phyloP scores from a whole-genome alignment of 2,888 invertebrate genomes.

The Gari tellinella region DNA sequence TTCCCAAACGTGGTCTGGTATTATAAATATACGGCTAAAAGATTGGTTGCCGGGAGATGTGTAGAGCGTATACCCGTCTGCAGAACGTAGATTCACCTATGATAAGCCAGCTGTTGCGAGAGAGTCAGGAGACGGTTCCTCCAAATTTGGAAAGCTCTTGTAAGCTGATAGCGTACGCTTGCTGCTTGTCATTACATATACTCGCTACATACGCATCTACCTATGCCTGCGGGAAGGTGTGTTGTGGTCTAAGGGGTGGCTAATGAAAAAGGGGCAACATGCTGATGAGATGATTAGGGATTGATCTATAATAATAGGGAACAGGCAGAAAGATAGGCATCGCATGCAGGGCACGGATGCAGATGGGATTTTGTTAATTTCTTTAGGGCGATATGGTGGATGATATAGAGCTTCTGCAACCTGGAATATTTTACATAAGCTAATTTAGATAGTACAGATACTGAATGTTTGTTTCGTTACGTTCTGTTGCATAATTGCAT shows the following conservation, averaged over 20 bases:
- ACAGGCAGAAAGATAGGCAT: no score
- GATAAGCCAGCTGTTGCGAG: conserved; percentile 27
- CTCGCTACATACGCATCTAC: conserved; percentile 19
- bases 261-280: neutral
- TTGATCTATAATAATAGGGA: no score
- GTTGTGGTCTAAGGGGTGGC: conserved; percentile 7
- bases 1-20: conserved; percentile 49
- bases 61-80: conserved; percentile 40
- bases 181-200: conserved; percentile 44
- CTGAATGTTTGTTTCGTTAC: no score
- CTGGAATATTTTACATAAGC: no score
- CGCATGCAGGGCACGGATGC: no score
- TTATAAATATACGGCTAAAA: conserved; percentile 39
- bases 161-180: conserved; percentile 50
- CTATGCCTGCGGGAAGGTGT: neutral
- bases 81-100: conserved; percentile 39
- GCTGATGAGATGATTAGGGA: neutral
- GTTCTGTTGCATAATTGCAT: no score
- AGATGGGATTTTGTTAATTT: no score
- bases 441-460: no score
- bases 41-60: conserved; percentile 50
- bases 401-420: no score
- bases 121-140: conserved; percentile 37
- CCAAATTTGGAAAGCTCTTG: conserved; percentile 64
- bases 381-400: no score